phyloP scores from a whole-genome alignment of 2,888 invertebrate species.

The Napeogenes inachia region DNA sequence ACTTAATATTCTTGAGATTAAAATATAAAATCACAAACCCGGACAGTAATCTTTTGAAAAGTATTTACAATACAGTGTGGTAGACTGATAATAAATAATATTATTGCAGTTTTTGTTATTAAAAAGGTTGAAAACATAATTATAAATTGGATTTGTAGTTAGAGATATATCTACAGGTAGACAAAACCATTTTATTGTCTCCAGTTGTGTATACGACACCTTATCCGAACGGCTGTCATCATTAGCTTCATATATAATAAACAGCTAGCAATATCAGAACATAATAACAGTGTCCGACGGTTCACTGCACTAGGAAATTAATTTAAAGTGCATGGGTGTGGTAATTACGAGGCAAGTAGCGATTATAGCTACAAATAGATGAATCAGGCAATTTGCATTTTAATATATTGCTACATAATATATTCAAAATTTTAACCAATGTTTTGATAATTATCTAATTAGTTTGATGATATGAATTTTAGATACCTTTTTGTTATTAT shows the following conservation, averaged over 20 bases:
- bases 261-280: conserved; percentile 55
- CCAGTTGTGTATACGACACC: conserved; percentile 9
- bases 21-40: too few relatives aligned
- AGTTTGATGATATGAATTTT: conserved; percentile 5
- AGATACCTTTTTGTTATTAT: conserved; percentile 3
- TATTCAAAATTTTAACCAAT: background rate
- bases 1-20: too few relatives aligned
- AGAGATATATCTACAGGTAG: too few relatives aligned
- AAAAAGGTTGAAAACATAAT: too few relatives aligned
- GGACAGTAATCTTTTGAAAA: too few relatives aligned
- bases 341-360: conserved; percentile 61
- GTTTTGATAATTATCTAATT: conserved; percentile 4
- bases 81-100: too few relatives aligned
- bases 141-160: too few relatives aligned
- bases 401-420: conserved; percentile 32
- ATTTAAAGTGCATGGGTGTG: conserved; percentile 69
- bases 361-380: conserved; percentile 61
- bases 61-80: too few relatives aligned
- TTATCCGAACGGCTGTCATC: conserved; percentile 29
- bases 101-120: too few relatives aligned
- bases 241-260: conserved; percentile 37
- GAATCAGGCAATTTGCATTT: conserved; percentile 55
- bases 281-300: conserved; percentile 52
- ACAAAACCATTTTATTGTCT: too few relatives aligned
- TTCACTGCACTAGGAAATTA: conserved; percentile 64